Percentiles rank a stretch among this genome's conserved stretches.
Evolutionary conservation across 2,113 vertebrate genomes (phyloP).

Genomic region (Diadophis punctatus): DNA sequence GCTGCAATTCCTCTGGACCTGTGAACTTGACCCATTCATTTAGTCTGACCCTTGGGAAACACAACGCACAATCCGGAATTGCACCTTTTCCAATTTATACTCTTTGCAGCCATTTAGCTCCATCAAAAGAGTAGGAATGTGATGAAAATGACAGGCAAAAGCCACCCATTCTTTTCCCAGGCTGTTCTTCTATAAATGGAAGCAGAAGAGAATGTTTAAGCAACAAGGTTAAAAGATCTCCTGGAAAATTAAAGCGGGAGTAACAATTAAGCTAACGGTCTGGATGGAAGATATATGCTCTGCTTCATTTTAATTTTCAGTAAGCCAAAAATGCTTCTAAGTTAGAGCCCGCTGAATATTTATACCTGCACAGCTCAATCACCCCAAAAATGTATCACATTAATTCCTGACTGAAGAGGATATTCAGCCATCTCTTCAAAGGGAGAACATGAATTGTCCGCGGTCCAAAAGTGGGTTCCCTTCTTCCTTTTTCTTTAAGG

Average conservation of each 20-base stretch:
- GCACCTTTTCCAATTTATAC: conserved; percentile 64
- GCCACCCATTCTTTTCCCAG: conserved; percentile 67
- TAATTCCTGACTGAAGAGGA: conserved; percentile 32
- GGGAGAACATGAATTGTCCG: neutral
- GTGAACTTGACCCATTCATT: conserved; percentile 50
- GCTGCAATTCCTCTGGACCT: conserved; percentile 48
- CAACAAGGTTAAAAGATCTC: conserved; percentile 42
- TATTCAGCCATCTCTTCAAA: neutral
- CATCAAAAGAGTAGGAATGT: conserved; percentile 70
- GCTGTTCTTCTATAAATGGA: conserved; percentile 73
- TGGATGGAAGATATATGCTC: conserved; percentile 22
- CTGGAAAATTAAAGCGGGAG: conserved; percentile 41
- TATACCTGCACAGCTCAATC: neutral
- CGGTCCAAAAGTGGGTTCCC: fast-evolving
- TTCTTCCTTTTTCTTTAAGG: neutral
- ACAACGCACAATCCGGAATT: conserved; percentile 52
- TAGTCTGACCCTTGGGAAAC: conserved; percentile 53
- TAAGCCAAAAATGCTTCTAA: conserved; percentile 8
- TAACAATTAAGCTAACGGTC: conserved; percentile 25
- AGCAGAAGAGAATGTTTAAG: conserved; percentile 59
- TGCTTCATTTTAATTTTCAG: conserved; percentile 28
- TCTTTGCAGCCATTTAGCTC: conserved; percentile 67
- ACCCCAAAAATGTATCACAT: conserved; percentile 25
- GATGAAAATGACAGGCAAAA: conserved; percentile 76
- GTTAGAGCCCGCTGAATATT: neutral